Conservation (phyloP, 2,888 invertebrate species). For the Carcina quercana region DNA sequence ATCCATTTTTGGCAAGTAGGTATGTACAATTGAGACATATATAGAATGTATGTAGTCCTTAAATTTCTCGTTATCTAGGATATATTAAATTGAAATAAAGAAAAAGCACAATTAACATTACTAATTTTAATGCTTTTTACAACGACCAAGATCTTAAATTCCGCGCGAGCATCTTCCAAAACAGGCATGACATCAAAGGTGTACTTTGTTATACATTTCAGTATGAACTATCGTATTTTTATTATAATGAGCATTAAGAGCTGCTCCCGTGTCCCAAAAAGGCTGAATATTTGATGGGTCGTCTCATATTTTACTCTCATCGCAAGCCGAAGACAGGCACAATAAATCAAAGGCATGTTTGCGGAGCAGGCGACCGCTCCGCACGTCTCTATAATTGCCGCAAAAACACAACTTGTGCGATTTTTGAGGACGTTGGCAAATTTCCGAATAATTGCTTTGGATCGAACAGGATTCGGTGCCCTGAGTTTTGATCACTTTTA, state of each 20-base stretch:
- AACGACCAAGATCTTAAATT: conserved; percentile 24
- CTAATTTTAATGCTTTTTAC: not conserved
- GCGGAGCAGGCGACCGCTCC: conserved; percentile 54
- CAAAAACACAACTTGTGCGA: conserved; percentile 65
- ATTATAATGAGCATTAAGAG: conserved; percentile 66
- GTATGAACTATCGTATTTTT: conserved; percentile 68
- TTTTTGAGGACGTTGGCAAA: conserved; percentile 67
- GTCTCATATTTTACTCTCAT: conserved; percentile 67
- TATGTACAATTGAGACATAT: too few relatives aligned
- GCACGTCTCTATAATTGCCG: conserved; percentile 65
- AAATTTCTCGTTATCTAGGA: too few relatives aligned
- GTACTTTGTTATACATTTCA: conserved; percentile 37
- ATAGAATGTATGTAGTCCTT: too few relatives aligned
- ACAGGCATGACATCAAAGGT: conserved; percentile 34
- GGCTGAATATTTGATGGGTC: conserved; percentile 63
- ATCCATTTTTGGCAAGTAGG: too few relatives aligned
- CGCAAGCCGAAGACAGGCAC: conserved; percentile 47
- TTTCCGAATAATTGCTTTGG: conserved; percentile 52
- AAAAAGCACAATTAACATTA: too few relatives aligned
- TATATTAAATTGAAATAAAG: too few relatives aligned
- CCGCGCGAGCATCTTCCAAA: conserved; percentile 29
- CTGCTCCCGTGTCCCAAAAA: conserved; percentile 53
- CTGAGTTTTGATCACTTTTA: too few relatives aligned
- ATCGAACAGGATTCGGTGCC: conserved; percentile 3
- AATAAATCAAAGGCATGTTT: conserved; percentile 68